Evolutionary conservation across 2,113 vertebrate genomes (phyloP).

Genomic region (Gasterosteus aculeatus): DNA sequence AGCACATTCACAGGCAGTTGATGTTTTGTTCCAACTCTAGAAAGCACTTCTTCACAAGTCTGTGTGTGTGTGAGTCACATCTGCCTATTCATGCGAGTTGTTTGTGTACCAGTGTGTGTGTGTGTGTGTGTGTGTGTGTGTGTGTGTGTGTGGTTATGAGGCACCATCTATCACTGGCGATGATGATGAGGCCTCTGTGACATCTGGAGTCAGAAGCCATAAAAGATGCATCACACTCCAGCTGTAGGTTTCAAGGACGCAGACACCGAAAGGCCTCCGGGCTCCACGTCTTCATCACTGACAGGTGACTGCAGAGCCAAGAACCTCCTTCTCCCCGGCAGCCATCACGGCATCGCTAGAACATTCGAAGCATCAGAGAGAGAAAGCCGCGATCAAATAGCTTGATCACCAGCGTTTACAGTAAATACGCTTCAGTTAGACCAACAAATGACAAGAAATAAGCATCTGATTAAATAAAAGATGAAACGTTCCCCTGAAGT

Average conservation of each 20-base stretch:
- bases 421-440: not conserved
- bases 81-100: not conserved
- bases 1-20: not conserved
- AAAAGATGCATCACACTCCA: constrained; percentile 21
- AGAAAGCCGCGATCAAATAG: too few relatives aligned
- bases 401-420: too few relatives aligned
- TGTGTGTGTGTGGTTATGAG: not conserved
- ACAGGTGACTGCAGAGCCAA: not conserved
- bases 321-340: not conserved
- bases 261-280: not conserved
- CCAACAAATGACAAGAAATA: not conserved
- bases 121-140: too few relatives aligned
- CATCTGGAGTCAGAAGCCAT: constrained; percentile 39
- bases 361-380: not conserved
- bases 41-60: not conserved
- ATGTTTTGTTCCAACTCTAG: not conserved
- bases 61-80: constrained; percentile 1
- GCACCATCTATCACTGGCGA: constrained; percentile 10
- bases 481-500: too few relatives aligned
- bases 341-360: not conserved
- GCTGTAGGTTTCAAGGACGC: constrained; percentile 29
- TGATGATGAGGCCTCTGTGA: constrained; percentile 33
- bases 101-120: not conserved
- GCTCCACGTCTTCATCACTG: not conserved
- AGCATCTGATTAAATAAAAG: not conserved